Evolutionary conservation across 2,888 invertebrate species (phyloP).

Genomic region (Dexiosoma caninum): DNA sequence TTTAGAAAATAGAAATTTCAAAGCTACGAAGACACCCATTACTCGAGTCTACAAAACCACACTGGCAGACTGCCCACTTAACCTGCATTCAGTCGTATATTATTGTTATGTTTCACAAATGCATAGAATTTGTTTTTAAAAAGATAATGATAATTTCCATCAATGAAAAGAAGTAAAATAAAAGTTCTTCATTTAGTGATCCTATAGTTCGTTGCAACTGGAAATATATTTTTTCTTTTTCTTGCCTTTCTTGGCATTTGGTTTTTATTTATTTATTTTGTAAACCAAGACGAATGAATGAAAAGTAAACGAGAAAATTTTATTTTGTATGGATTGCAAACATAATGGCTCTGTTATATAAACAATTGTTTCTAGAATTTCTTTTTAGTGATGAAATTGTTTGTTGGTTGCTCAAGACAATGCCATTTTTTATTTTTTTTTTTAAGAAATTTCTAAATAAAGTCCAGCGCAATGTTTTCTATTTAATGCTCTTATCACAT

Average conservation of each 20-base stretch:
- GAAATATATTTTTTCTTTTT: neutral
- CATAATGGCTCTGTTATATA: neutral
- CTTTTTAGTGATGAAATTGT: conserved; percentile 45
- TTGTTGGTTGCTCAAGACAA: conserved; percentile 55
- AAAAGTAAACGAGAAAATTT: neutral
- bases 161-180: too few relatives aligned
- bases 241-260: neutral
- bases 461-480: conserved; percentile 5
- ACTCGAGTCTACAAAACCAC: too few relatives aligned
- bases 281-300: neutral
- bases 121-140: too few relatives aligned
- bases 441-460: conserved; percentile 8
- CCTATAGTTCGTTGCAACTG: neutral
- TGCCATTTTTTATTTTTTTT: conserved; percentile 50
- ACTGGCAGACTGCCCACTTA: too few relatives aligned
- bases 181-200: neutral
- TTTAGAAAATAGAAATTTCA: too few relatives aligned
- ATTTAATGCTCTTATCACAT: neutral
- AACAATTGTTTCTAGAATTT: neutral
- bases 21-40: too few relatives aligned
- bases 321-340: neutral
- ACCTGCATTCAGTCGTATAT: too few relatives aligned
- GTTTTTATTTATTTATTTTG: conserved; percentile 41
- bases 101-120: too few relatives aligned
- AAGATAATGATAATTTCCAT: too few relatives aligned